Conservation (phyloP, 35 echinoderm and acorn worm species). For the Apostichopus parvimensis region DNA sequence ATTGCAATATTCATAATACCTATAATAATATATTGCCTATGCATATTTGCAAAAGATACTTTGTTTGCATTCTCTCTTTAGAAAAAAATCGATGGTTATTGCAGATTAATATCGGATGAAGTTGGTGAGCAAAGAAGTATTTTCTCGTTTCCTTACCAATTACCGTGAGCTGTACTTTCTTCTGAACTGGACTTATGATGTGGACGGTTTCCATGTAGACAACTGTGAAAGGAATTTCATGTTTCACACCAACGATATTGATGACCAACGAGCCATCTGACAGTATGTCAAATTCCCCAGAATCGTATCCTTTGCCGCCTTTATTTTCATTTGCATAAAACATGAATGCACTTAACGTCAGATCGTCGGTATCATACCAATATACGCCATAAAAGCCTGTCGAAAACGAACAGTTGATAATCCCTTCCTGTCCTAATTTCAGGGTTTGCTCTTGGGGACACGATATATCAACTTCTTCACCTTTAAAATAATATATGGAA, state of each 20-base stretch:
- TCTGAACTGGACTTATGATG: background rate
- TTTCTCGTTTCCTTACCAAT: background rate
- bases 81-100: too few species aligned
- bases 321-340: background rate
- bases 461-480: background rate
- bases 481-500: too few species aligned
- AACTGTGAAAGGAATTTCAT: background rate
- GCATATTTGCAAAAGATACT: too few species aligned
- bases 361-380: background rate
- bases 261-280: background rate
- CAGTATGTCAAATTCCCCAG: background rate
- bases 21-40: background rate
- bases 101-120: too few species aligned
- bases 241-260: background rate
- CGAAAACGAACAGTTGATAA: background rate
- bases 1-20: background rate
- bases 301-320: background rate
- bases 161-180: background rate
- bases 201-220: background rate
- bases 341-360: background rate
- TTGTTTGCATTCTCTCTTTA: too few species aligned
- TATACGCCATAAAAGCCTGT: background rate
- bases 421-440: background rate
- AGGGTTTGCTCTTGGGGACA: background rate
- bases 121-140: too few species aligned